Percentiles rank a stretch among this genome's conserved stretches.
These are phyloP conservation scores for Scyliorhinus canicula DNA, from an alignment of 2,797 vertebrate species.

Conservation along the genomic window DNA sequence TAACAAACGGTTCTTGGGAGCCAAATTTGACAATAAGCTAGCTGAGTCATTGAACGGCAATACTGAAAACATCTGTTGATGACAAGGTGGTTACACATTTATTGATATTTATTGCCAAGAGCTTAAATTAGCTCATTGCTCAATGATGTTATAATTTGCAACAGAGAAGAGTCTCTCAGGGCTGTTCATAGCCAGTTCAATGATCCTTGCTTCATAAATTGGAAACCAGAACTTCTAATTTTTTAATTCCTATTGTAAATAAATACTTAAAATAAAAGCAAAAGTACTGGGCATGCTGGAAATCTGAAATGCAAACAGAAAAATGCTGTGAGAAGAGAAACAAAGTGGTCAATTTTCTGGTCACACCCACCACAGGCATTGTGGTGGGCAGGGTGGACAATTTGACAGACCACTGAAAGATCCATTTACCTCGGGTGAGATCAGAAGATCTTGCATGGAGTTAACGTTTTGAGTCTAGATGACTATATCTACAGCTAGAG, in stretches of 20 bases:
- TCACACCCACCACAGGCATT: too few relatives aligned
- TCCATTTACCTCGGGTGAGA: too few relatives aligned
- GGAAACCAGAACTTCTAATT: neutral
- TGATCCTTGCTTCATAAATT: neutral
- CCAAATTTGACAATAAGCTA: neutral
- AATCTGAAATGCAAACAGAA: too few relatives aligned
- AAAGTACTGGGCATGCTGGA: too few relatives aligned
- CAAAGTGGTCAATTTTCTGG: too few relatives aligned
- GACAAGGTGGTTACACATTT: neutral
- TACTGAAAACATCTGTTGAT: neutral
- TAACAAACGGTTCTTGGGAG: neutral
- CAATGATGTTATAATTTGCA: conserved; percentile 5
- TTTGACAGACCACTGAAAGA: too few relatives aligned
- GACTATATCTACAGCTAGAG: too few relatives aligned
- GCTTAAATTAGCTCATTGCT: neutral
- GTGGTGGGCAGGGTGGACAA: too few relatives aligned
- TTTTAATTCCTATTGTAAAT: conserved; percentile 7
- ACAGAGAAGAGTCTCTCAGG: neutral
- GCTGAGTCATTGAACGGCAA: neutral
- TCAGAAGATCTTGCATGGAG: too few relatives aligned
- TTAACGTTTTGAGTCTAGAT: too few relatives aligned
- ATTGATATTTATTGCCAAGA: conserved; percentile 13
- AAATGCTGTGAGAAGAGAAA: too few relatives aligned
- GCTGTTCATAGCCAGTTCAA: neutral
- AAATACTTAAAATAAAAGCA: too few relatives aligned